These are phyloP conservation scores for Steinernema carpocapsae DNA, from an alignment of 2,888 invertebrate genomes.

Conservation along the genomic window DNA sequence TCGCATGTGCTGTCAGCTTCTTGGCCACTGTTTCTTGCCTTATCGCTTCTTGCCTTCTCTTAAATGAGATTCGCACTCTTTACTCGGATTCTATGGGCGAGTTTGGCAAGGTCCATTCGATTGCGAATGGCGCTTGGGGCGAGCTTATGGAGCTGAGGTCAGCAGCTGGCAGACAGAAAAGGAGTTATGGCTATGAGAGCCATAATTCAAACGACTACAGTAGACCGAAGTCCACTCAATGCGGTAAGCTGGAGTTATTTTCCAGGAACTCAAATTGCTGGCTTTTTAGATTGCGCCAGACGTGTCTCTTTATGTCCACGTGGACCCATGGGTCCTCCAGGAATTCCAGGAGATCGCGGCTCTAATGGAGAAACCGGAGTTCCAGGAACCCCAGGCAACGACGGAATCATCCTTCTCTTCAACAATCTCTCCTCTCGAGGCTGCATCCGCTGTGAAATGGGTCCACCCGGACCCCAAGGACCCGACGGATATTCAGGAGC, in stretches of 20 bases:
- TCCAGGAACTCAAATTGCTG: background rate
- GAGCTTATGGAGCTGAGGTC: background rate
- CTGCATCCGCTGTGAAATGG: conserved; percentile 6
- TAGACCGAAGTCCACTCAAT: background rate
- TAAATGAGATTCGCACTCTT: background rate
- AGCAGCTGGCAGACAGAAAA: background rate
- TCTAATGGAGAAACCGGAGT: conserved; percentile 3
- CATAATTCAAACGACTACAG: background rate
- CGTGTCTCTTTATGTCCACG: background rate
- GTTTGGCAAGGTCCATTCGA: background rate
- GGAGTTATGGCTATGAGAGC: background rate
- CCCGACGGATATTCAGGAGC: conserved; percentile 2
- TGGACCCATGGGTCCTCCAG: conserved; percentile 9
- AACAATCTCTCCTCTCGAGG: conserved; percentile 4
- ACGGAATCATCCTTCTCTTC: conserved; percentile 15
- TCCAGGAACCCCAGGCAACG: background rate
- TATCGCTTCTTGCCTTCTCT: background rate
- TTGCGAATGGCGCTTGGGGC: conserved; percentile 2
- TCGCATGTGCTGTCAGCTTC: background rate
- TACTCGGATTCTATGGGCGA: background rate
- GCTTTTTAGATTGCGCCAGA: background rate
- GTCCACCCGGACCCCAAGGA: background rate
- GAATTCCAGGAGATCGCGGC: background rate
- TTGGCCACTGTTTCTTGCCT: background rate
- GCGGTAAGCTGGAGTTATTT: background rate